Percentiles rank a stretch among this genome's conserved stretches.
Conservation (phyloP, 2,888 invertebrate genomes). For the Amphipoea lucens region DNA sequence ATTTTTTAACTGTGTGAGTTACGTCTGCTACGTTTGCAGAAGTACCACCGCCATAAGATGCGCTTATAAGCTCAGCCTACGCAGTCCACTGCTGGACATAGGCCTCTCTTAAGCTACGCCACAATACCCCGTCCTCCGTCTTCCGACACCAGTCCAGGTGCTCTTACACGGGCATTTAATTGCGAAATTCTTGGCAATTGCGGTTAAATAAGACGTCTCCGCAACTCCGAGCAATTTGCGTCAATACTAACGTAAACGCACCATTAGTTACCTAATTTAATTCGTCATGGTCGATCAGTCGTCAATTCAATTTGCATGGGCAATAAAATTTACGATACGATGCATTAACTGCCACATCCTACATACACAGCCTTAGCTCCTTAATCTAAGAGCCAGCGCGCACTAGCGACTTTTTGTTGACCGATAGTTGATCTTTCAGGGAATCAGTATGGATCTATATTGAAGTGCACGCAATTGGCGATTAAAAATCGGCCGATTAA, state of each 20-base stretch:
- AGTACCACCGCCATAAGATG: no score
- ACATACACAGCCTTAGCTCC: neutral
- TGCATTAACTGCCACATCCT: neutral
- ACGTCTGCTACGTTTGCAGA: no score
- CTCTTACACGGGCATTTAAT: neutral
- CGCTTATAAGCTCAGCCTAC: no score
- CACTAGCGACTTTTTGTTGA: no score
- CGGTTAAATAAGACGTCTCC: neutral
- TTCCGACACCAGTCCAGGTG: neutral
- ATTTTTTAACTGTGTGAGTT: no score
- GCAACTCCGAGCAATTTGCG: neutral
- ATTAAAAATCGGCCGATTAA: no score
- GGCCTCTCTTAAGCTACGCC: neutral
- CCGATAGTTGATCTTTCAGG: no score
- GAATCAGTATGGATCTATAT: no score
- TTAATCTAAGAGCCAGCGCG: neutral
- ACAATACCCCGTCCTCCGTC: neutral
- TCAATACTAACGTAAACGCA: neutral
- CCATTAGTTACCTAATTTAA: neutral
- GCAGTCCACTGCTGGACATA: no score
- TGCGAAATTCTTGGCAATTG: neutral
- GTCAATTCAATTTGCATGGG: neutral
- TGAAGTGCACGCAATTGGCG: no score
- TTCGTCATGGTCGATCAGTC: neutral
- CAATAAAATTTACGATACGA: constrained; percentile 4